Base-by-base conservation (phyloP, 2,113 vertebrate species). In the western clawed frog (Xenopus tropicalis) region DNA sequence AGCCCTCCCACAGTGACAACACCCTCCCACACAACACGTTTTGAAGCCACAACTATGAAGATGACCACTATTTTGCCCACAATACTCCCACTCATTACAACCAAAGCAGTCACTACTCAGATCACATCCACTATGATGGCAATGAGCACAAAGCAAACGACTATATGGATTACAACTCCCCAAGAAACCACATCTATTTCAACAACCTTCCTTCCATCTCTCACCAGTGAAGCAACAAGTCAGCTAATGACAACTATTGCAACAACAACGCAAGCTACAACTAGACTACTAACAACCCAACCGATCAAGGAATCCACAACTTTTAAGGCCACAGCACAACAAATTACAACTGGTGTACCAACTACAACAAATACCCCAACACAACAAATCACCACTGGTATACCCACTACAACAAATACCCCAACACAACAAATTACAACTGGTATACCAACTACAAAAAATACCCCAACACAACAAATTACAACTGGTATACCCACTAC, bases 351-450 rank as follows among this genome's bases (percentile, higher is more conserved):
- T n/a, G 19, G 56, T 0, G 10, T 20, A 22, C 14, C 29, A 10
- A 71, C 74, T 16, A 46, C 62, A 1, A 66, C 62, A 43, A 66
- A 37, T 62, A 57, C 56, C 1, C 72, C 77, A 46, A 82, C 57
- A 37, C 22, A 44, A 14, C 46, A 57, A 16, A 80, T 70, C 1
- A 79, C 75, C 17, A 19, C 57, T 22, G 23, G 2, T 16, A 21
- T 62, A 17, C 20, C 67, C 29, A 37, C 29, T 23, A 63, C 63
- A 9, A 78, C n/a, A 51, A 2, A 46, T 42, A 16, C 25, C 12
- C 29, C 52, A 46, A 61, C 52, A 11, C 21, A 48, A 19, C 57
- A 72, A 42, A 44, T 14, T 5, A 66, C 54, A 25, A 71, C 61
- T 58, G 14, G 10, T 29, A 21, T 44, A 70, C 22, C 43, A 1